phyloP scores from a whole-genome alignment of 2,113 vertebrate genomes.

The Gila orcuttii region DNA sequence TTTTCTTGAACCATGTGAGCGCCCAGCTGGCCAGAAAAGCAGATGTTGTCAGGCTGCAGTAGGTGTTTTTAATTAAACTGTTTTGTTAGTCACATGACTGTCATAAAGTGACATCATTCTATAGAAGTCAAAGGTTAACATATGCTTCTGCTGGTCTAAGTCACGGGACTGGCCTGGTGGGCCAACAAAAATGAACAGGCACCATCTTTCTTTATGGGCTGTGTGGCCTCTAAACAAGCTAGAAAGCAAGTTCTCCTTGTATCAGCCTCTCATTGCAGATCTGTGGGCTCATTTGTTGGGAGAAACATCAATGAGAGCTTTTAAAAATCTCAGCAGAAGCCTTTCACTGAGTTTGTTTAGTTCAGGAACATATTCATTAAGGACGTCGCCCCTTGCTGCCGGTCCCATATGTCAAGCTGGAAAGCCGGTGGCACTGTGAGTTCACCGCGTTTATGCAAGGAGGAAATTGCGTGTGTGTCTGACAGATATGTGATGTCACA shows the following conservation, averaged over 20 bases:
- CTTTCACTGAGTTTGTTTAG: slow-evolving; percentile 28
- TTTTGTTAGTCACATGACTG: slow-evolving; percentile 64
- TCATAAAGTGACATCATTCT: slow-evolving; percentile 71
- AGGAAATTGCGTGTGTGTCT: slow-evolving; percentile 48
- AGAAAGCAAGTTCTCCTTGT: slow-evolving; percentile 3
- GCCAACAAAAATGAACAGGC: slow-evolving; percentile 52
- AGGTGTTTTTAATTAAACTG: slow-evolving; percentile 73
- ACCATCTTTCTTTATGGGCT: slow-evolving; percentile 49
- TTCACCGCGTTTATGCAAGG: slow-evolving; percentile 48
- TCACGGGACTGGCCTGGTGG: slow-evolving; percentile 56
- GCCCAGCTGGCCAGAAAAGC: slow-evolving; percentile 24
- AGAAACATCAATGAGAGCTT: slow-evolving; percentile 13
- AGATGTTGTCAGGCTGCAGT: slow-evolving; percentile 55
- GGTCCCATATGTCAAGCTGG: slow-evolving; percentile 4
- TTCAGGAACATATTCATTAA: slow-evolving; percentile 44
- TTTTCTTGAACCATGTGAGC: slow-evolving; percentile 31
- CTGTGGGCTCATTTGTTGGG: neutral
- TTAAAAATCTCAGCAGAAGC: slow-evolving; percentile 22
- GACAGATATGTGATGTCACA: slow-evolving; percentile 66
- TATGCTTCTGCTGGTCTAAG: slow-evolving; percentile 61
- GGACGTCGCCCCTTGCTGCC: neutral
- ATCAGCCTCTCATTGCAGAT: neutral
- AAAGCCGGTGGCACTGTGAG: slow-evolving; percentile 25
- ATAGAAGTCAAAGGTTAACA: slow-evolving; percentile 70
- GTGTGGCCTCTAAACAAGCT: slow-evolving; percentile 28